Base-by-base conservation (phyloP, 2,888 invertebrate genomes). In the Cabera pusaria region DNA sequence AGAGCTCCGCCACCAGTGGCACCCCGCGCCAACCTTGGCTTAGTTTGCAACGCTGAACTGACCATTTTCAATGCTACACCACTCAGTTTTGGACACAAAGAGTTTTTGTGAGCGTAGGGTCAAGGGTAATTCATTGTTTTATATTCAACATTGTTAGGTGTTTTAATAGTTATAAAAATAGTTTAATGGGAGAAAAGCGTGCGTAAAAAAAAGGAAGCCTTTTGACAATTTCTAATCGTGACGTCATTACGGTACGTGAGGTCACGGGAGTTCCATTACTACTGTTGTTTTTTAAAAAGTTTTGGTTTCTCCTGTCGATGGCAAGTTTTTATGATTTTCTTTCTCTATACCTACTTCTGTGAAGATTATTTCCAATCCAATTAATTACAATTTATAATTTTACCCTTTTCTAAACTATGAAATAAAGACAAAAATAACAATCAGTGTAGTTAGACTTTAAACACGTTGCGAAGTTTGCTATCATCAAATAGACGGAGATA, bases 61-160 rank as follows among this genome's bases (percentile, higher is more conserved):
- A 45, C 46, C 52, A 51, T 55, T 57, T 59, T 70, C 74, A 74
- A 73, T 72, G 71, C 65, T 69, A 73, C 71, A 59, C 55, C 56
- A 62, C 49, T 52, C 52, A 51, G 55, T 64, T 68, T 66, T 54
- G 62, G 60, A 58, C 55, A 62, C 58, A 61, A 59, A 59, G 56
- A 52, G 49, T 41, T 63, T 68, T 66, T 65, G 56, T 61, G 45
- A 43, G n/a, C 38, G 39, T 56, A 63, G 61, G 67, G 73, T 65
- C 72, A 69, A 59, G 67, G 64, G 39, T 29, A 40, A 29, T 27
- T 40, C 39, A 56, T 64, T 60, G 59, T 63, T 61, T 63, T 47
- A 56, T 39, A 42, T 48, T 29, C 38, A 19, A 33, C 36, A 37
- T 42, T 42, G 40, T 49, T 18, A 28, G 27, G 42, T 46, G 38